Conservation (phyloP, 2,888 invertebrate genomes). For the Isotomurus palustris region DNA sequence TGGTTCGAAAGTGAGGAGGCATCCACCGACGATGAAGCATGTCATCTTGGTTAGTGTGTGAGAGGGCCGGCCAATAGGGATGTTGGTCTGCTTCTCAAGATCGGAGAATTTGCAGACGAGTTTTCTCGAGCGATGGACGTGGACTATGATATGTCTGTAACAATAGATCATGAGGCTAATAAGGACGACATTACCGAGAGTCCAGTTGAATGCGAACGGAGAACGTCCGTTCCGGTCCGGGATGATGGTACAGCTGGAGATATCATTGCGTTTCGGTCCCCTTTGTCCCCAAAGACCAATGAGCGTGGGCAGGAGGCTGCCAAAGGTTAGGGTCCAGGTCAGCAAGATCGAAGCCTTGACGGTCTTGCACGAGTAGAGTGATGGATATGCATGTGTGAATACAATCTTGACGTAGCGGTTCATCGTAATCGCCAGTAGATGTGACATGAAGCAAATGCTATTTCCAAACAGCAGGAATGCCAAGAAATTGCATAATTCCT, state of each 20-base stretch:
- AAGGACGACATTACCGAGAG: slow-evolving; percentile 1
- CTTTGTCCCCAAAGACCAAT: slow-evolving; percentile 5
- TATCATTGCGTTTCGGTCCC: not conserved
- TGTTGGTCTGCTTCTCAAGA: no score
- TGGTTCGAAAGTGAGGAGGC: slow-evolving; percentile 8
- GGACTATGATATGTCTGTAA: not conserved
- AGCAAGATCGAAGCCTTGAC: not conserved
- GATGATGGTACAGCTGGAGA: slow-evolving; percentile 12
- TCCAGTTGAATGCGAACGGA: slow-evolving; percentile 8
- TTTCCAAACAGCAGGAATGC: slow-evolving; percentile 1
- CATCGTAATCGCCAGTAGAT: slow-evolving; percentile 5
- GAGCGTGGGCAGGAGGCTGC: not conserved
- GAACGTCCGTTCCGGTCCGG: slow-evolving; percentile 6
- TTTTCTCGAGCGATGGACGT: not conserved
- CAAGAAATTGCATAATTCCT: slow-evolving; percentile 3
- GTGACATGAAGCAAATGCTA: slow-evolving; percentile 1
- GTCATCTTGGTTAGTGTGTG: no score
- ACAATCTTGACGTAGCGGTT: no score
- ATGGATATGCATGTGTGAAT: no score
- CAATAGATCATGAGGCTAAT: not conserved
- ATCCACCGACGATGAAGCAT: not conserved
- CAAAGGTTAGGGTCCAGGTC: not conserved
- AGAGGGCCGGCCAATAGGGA: no score
- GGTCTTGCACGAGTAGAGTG: no score
- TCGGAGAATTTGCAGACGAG: not conserved